Base-by-base conservation (phyloP, 2,888 invertebrate species). In the Proisotoma minuta region DNA sequence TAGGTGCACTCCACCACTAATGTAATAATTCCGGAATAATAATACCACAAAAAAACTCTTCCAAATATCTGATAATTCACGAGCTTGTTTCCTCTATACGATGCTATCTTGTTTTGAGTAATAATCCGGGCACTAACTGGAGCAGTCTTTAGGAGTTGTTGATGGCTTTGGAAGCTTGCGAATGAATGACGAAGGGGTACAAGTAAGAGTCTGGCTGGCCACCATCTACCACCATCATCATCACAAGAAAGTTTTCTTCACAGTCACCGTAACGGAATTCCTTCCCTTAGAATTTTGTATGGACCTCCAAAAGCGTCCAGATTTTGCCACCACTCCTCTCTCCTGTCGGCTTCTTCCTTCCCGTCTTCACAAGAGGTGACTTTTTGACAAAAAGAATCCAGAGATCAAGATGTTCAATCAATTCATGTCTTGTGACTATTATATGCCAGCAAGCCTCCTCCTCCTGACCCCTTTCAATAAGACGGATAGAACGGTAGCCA, bases 231-330 rank as follows among this genome's bases (percentile, higher is more conserved):
- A 8, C 15, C 15, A 8, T 8, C 34, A 34, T 34, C 34, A 10
- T 8, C 34, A 34, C 34, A 10, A 15, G 34, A 34, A 10, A 15
- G 34, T 34, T 34, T 34, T 34, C 8, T 10, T 20, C 12, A 28
- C 27, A 52, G 52, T 54, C 54, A 54, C 39, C 54, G 54, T 54
- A 54, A 54, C 54, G 54, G 54, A 54, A 54, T 54, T 54, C 54
- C 54, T 54, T 49, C 20, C 12, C 3, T 28, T n/a, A n/a, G 52
- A 15, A 34, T 15, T 10, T 10, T 10, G 34, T 34, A 34, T 34
- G 34, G 8, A n/a, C n/a, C n/a, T n/a, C n/a, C n/a, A n/a, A n/a
- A n/a, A n/a, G n/a, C 34, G 8, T 34, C 34, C 34, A 8, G 15
- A 8, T 34, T 34, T 34, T 34, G 34, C 34, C 34, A 10, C 34